Conservation (phyloP, 2,113 vertebrate genomes). For the Chrysemys picta region DNA sequence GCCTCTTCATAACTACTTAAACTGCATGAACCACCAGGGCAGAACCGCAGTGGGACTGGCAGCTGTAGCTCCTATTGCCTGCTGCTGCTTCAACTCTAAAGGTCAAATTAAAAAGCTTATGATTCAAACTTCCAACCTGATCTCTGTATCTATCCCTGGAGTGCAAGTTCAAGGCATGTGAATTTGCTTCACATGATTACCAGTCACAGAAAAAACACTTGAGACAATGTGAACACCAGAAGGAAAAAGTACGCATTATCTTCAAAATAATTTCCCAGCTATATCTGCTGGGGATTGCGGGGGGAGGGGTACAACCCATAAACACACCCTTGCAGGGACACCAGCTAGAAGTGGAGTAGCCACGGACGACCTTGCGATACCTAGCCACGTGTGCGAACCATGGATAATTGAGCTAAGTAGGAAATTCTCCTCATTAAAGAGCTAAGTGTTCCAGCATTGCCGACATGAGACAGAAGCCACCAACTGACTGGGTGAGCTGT, state of each 20-base stretch:
- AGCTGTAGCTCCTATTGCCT: not conserved
- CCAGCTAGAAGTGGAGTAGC: not conserved
- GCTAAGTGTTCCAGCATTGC: not conserved
- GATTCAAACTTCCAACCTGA: not conserved
- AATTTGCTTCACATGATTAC: rapidly evolving
- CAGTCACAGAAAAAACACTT: not conserved
- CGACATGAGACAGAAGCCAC: not conserved
- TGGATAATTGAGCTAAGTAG: not conserved
- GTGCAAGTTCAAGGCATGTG: not conserved
- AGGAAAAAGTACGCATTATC: not conserved
- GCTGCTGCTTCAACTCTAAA: not conserved
- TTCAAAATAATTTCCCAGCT: not conserved
- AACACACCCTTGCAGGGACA: not conserved
- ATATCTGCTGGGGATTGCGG: not conserved
- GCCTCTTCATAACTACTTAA: not conserved
- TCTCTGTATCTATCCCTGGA: not conserved
- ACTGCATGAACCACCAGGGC: not conserved
- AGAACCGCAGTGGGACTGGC: rapidly evolving
- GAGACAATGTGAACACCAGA: not conserved
- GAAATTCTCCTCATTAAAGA: not conserved
- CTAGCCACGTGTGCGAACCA: not conserved
- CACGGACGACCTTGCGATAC: not conserved
- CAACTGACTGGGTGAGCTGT: not conserved
- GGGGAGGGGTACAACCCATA: not conserved
- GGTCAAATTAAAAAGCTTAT: not conserved